Conservation (phyloP, 1,140 invertebrate species). For the Megalonaias nervosa region DNA sequence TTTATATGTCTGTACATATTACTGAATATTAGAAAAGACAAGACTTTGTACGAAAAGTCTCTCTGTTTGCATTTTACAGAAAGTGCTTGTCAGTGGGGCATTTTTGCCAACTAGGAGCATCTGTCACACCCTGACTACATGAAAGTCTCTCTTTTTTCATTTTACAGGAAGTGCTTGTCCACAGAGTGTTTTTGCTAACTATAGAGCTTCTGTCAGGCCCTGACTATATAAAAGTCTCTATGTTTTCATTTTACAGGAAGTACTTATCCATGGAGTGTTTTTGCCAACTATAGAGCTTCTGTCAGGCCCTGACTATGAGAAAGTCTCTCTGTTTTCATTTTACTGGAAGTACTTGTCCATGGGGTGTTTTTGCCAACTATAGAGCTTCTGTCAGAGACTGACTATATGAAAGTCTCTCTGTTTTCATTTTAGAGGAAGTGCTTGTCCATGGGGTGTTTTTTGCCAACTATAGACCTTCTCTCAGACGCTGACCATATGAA, state of each 20-base stretch:
- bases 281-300: constrained; percentile 34
- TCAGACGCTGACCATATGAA: constrained; percentile 13
- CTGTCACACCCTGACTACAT: constrained; percentile 26
- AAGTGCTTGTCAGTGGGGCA: constrained; percentile 34
- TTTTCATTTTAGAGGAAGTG: constrained; percentile 29
- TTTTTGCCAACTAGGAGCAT: constrained; percentile 30
- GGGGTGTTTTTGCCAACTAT: constrained; percentile 31
- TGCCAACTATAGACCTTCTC: constrained; percentile 31
- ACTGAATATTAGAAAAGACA: no score
- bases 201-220: constrained; percentile 30
- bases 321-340: not conserved
- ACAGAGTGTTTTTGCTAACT: constrained; percentile 30
- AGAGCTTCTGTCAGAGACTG: constrained; percentile 30
- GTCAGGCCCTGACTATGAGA: constrained; percentile 16
- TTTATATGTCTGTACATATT: no score
- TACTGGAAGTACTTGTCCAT: constrained; percentile 33
- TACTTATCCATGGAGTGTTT: constrained; percentile 29
- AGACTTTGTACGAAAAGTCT: no score
- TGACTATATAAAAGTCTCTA: no score
- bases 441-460: constrained; percentile 31
- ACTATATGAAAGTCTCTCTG: constrained; percentile 23
- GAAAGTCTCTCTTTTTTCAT: not conserved
- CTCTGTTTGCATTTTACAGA: constrained; percentile 16
- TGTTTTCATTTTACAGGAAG: constrained; percentile 27
- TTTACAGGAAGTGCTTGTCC: constrained; percentile 32